Base-by-base conservation (phyloP, 2,113 vertebrate genomes). In the Actenoides lindsayi region DNA sequence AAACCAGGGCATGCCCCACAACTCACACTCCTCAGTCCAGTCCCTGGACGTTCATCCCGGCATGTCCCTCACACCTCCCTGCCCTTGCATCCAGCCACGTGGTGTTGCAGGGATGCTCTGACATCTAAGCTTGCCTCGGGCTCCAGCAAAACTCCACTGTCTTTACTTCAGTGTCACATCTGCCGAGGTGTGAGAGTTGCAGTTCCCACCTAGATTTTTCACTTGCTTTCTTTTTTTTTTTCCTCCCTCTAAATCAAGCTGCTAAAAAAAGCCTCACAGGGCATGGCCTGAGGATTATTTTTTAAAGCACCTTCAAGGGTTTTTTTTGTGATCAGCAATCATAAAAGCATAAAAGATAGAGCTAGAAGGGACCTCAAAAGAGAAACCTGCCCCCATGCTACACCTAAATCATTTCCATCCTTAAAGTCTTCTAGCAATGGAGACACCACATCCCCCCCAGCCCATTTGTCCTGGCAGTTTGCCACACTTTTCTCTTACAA, bases 311-410 rank as follows among this genome's bases (percentile, higher is more conserved):
- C 33, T 78, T 89, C 79, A 77, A 62, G 33, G 54, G 19, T 35
- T 71, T 89, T 88, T 70, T 88, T 77, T 57, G 54, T n/a, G 54
- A 94, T 83, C 88, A 83, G 71, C 70, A 86, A 77, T 90, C 75
- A 44, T n/a, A 65, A 83, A 83, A 83, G 57, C 71, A 44, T 65
- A 50, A 67, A 89, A 90, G 70, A 90, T 53, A 48, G 4, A 85
- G 70, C 70, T 76, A 69, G 87, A 73, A 94, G 54, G 16, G 53
- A 74, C 63, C 71, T 88, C 71, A 20, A 18, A 69, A 79, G 67
- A 57, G 54, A 94, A 83, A 65, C 13, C 23, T 16, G 9, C 24
- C 57, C 14, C 67, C 0, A 0, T 13, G 15, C 28, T 93, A 31
- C 60, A 67, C 21, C 39, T 92, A 80, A 94, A 93, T 92, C 44